Conservation (phyloP, 1,140 invertebrate genomes). For the Cyphomyrmex costatus region DNA sequence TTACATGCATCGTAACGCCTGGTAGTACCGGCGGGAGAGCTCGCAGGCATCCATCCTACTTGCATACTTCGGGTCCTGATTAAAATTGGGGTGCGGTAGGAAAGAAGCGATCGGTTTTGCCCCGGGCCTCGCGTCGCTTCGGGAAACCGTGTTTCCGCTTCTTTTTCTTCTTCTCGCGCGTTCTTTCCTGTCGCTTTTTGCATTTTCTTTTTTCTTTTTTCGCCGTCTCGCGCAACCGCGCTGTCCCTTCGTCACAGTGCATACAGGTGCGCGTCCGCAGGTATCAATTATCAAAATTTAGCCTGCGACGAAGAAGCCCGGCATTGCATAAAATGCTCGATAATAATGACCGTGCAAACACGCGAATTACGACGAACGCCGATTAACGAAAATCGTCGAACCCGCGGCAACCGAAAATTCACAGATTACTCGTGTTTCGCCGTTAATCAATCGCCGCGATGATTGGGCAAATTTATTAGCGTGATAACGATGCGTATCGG, state of each 20-base stretch:
- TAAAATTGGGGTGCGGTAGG: slow-evolving; percentile 86
- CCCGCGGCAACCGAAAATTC: slow-evolving; percentile 28
- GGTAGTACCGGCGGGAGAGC: slow-evolving; percentile 83
- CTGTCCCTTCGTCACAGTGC: no score
- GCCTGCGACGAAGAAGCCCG: slow-evolving; percentile 1
- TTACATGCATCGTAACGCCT: slow-evolving; percentile 87
- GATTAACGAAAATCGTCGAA: slow-evolving; percentile 4
- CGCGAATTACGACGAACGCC: not conserved
- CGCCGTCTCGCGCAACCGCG: not conserved
- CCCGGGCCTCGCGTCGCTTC: slow-evolving; percentile 79
- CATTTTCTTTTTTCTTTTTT: not conserved
- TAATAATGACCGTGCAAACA: slow-evolving; percentile 35
- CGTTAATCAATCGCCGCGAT: slow-evolving; percentile 47
- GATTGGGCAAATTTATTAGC: slow-evolving; percentile 62
- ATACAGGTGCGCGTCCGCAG: slow-evolving; percentile 4
- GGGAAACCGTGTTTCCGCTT: slow-evolving; percentile 68
- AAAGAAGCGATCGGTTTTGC: slow-evolving; percentile 83
- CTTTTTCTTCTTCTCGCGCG: slow-evolving; percentile 12
- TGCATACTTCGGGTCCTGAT: slow-evolving; percentile 86
- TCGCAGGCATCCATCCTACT: slow-evolving; percentile 85
- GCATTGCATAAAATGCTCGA: slow-evolving; percentile 28
- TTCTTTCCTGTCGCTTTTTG: not conserved
- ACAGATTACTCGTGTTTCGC: slow-evolving; percentile 33
- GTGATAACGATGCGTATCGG: slow-evolving; percentile 52
- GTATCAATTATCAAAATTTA: slow-evolving; percentile 50